A percentile compares a stretch with the other conserved stretches of the same genome.
Evolutionary conservation across 2,888 invertebrate species (phyloP).

Genomic region (Leistus spinibarbis): DNA sequence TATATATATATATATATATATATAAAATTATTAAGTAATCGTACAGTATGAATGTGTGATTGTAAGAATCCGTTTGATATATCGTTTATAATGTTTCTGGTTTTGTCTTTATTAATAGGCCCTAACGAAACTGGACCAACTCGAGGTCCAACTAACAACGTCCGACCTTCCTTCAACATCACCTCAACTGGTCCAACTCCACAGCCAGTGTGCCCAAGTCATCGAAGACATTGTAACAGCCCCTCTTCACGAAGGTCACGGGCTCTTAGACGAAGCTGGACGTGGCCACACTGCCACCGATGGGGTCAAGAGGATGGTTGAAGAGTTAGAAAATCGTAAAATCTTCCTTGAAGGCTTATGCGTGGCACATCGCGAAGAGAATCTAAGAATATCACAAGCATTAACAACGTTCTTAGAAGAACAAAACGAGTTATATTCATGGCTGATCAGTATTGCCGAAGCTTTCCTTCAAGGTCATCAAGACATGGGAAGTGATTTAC

Average conservation of each 20-base stretch:
- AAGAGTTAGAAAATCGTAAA: slow-evolving; percentile 76
- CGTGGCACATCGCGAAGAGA: slow-evolving; percentile 71
- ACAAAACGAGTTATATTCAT: slow-evolving; percentile 72
- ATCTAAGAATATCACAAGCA: slow-evolving; percentile 71
- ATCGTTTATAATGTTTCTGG: not conserved
- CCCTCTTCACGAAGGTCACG: slow-evolving; percentile 74
- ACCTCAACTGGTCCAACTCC: slow-evolving; percentile 70
- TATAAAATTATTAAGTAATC: slow-evolving; percentile 2
- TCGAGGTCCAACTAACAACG: slow-evolving; percentile 74
- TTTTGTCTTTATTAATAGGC: slow-evolving; percentile 59
- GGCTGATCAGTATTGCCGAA: slow-evolving; percentile 76
- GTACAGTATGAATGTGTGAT: not conserved
- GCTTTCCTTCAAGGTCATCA: slow-evolving; percentile 73
- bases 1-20: not conserved
- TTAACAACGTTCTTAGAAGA: slow-evolving; percentile 70
- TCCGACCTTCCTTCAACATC: slow-evolving; percentile 69
- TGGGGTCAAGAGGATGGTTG: slow-evolving; percentile 69
- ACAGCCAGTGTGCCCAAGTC: slow-evolving; percentile 68
- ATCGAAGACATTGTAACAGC: slow-evolving; percentile 70
- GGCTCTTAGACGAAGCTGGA: slow-evolving; percentile 71
- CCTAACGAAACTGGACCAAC: slow-evolving; percentile 72
- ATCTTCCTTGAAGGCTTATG: slow-evolving; percentile 68
- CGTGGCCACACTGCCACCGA: slow-evolving; percentile 68
- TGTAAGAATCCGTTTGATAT: not conserved
- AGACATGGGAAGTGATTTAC: slow-evolving; percentile 73